Base-by-base conservation (phyloP, 2,797 vertebrate genomes). In the Platyrinchus mystaceus region DNA sequence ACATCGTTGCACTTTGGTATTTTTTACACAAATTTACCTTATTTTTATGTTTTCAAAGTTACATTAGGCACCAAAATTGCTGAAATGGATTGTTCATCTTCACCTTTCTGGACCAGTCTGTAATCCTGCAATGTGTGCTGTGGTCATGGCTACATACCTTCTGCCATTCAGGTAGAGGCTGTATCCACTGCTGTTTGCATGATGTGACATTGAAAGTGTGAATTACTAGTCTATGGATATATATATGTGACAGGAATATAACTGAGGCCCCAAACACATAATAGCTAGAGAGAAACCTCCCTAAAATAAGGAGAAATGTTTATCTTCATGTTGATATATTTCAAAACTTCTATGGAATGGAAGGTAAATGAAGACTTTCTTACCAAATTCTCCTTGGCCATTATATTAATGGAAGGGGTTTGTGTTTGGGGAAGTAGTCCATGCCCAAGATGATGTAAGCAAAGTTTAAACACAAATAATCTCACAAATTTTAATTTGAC, bases 341-440 rank as follows among this genome's bases (percentile, higher is more conserved):
- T 71, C 34, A 74, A 69, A 77, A 77, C 7, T 46, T 43, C 8
- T 50, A 4, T 49, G 6, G 53, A 84, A 79, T 17, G 71, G 11
- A 56, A 76, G 5, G 5, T 27, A 62, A 87, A 47, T 30, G 8
- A 22, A 78, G 77, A 28, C 9, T 30, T 70, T 81, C 60, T 71
- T 41, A 7, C 14, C 4, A 23, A 3, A 84, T 71, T 75, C 7
- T 67, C 22, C 10, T 13, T 41, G n/a, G 18, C 14, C 1, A 1
- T 60, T 92, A 9, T 4, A 70, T 81, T 56, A 71, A 56, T 4
- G 6, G 14, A 22, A 37, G 0, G 2, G 9, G 7, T 0, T 1
- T 4, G 17, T 26, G 26, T 10, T 6, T 6, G 34, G 12, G 41
- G 13, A 78, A 78, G 22, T 39, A 50, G n/a, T 39, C n/a, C 6